Percentiles rank a stretch among this genome's conserved stretches.
These are phyloP conservation scores for Phaenicophaeus curvirostris DNA, from an alignment of 2,797 vertebrate genomes.

Conservation along the genomic window DNA sequence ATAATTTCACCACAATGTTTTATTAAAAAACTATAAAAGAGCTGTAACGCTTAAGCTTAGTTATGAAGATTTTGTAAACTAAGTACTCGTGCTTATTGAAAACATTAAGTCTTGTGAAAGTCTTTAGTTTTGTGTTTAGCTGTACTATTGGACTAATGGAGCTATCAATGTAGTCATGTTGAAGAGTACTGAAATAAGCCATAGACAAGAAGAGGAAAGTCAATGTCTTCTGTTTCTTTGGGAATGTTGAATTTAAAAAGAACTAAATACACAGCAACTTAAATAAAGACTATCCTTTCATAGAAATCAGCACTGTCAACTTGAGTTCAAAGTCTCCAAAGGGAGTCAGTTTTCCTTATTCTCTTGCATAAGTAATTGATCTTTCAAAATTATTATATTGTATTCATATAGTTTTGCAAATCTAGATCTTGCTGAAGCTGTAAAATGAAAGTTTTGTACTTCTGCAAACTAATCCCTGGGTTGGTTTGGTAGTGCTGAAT, in stretches of 20 bases:
- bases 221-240: background rate
- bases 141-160: background rate
- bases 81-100: background rate
- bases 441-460: background rate
- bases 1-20: background rate
- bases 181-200: background rate
- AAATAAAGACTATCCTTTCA: background rate
- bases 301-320: background rate
- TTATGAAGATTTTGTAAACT: background rate
- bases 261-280: background rate
- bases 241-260: background rate
- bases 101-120: background rate
- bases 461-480: background rate
- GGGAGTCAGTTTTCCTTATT: background rate
- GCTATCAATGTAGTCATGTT: background rate
- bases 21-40: background rate
- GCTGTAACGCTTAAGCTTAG: background rate
- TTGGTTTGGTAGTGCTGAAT: background rate
- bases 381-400: background rate
- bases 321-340: background rate
- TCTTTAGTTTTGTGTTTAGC: background rate
- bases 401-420: background rate
- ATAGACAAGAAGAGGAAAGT: background rate
- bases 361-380: background rate
- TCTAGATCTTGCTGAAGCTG: background rate